These are phyloP conservation scores for Neofelis nebulosa DNA, from an alignment of 2,113 vertebrate species.

Conservation along the genomic window DNA sequence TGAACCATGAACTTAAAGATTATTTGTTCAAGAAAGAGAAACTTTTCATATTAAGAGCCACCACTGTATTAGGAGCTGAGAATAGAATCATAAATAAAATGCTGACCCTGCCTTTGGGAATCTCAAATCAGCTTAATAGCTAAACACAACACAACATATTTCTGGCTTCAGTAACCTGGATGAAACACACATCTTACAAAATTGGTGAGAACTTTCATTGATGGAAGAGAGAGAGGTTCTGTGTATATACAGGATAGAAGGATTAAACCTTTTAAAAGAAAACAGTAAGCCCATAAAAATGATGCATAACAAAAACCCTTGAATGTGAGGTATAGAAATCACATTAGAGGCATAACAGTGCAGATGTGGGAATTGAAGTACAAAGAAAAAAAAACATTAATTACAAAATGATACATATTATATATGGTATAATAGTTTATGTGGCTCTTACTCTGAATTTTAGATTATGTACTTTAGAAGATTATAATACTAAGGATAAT, in stretches of 20 bases:
- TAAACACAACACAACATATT: neutral
- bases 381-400: neutral
- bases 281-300: neutral
- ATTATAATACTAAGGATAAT: neutral
- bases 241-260: neutral
- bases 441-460: neutral
- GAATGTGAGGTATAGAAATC: neutral
- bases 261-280: neutral
- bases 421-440: neutral
- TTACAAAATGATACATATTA: neutral
- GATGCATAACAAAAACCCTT: neutral
- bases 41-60: neutral
- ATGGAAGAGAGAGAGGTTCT: neutral
- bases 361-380: neutral
- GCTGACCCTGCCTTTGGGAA: neutral
- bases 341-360: neutral
- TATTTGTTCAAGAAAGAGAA: conserved; percentile 33
- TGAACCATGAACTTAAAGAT: neutral
- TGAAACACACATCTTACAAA: neutral
- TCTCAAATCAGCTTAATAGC: conserved; percentile 27
- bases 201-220: neutral
- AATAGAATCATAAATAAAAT: conserved; percentile 42
- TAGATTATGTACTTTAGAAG: neutral
- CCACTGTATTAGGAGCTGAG: neutral
- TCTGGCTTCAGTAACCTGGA: neutral